Base-by-base conservation (phyloP, 1,140 invertebrate species). In the Bombus confusus region DNA sequence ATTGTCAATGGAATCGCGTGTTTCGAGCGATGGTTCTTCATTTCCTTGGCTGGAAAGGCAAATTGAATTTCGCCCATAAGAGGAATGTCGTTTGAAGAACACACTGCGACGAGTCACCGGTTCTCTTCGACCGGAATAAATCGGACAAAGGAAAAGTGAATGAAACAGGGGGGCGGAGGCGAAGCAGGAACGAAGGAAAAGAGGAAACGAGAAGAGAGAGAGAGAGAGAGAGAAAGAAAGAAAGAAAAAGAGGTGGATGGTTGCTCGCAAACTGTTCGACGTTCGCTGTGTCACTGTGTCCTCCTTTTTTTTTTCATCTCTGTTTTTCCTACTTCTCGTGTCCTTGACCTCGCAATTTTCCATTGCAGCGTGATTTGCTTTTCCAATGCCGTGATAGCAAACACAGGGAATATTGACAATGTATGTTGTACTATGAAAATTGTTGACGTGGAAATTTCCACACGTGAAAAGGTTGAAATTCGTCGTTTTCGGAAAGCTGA, bases 1-100 rank as follows among this genome's bases (percentile, higher is more conserved):
- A 84, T 84, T 87, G 87, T 86, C 59, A 59, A 37, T 13, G 64
- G 34, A 69, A 62, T 78, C 68, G 41, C 52, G 43, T 52, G 39
- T 59, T 68, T 59, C 39, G 71, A 39, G 15, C 52, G 18, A 37
- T 31, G 31, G 12, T 62, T 69, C 75, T 71, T 68, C 81, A 28
- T 66, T 83, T 34, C 41, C 34, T 43, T 1, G 22, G 12, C 31
- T 52, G 28, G 74, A 77, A 62, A 84, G 86, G 76, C 80, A 87
- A 88, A 89, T 88, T 89, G 75, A 89, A 89, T 89, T 88, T 88
- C 77, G 6, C 18, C 41, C 69, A 39, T 68, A 89, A 79, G 68
- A 78, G 73, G 85, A 74, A 75, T 57, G 69, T 86, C 87, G 75
- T 83, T 89, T 86, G 39, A 73, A 88, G 83, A 86, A 76, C 37